Conservation (phyloP, 1,140 invertebrate species). For the Neocloeon triangulifer region DNA sequence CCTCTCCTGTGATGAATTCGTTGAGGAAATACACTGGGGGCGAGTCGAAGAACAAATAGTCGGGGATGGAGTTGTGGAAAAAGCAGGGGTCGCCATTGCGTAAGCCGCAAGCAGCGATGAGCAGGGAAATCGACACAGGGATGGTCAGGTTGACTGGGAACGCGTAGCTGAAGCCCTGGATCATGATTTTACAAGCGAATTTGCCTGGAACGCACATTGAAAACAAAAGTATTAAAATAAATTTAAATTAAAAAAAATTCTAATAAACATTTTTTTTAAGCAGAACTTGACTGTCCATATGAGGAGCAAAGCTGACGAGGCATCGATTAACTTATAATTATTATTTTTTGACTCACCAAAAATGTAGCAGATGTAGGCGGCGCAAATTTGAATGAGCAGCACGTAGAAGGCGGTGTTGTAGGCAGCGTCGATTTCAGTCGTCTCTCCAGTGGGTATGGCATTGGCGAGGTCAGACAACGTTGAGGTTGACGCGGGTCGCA, state of each 20-base stretch:
- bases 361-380: slow-evolving; percentile 71
- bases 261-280: no score
- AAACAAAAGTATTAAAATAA: slow-evolving; percentile 8
- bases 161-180: slow-evolving; percentile 89
- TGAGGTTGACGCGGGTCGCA: no score
- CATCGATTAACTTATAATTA: no score
- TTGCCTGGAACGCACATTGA: slow-evolving; percentile 55
- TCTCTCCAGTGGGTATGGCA: slow-evolving; percentile 42
- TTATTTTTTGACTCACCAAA: slow-evolving; percentile 32
- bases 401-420: slow-evolving; percentile 55
- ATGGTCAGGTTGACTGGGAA: slow-evolving; percentile 84
- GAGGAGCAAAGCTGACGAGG: no score
- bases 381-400: slow-evolving; percentile 54
- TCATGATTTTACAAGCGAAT: slow-evolving; percentile 89
- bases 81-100: slow-evolving; percentile 68
- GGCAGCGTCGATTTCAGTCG: slow-evolving; percentile 37
- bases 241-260: slow-evolving; percentile 5
- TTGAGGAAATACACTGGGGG: slow-evolving; percentile 58
- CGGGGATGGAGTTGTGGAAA: slow-evolving; percentile 60
- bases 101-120: slow-evolving; percentile 73
- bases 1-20: slow-evolving; percentile 61
- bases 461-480: slow-evolving; percentile 53
- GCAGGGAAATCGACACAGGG: slow-evolving; percentile 64
- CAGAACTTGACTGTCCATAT: no score
- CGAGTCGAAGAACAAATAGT: slow-evolving; percentile 77